Conservation (phyloP, 2,113 vertebrate genomes). For the Heterotilapia buettikoferi region DNA sequence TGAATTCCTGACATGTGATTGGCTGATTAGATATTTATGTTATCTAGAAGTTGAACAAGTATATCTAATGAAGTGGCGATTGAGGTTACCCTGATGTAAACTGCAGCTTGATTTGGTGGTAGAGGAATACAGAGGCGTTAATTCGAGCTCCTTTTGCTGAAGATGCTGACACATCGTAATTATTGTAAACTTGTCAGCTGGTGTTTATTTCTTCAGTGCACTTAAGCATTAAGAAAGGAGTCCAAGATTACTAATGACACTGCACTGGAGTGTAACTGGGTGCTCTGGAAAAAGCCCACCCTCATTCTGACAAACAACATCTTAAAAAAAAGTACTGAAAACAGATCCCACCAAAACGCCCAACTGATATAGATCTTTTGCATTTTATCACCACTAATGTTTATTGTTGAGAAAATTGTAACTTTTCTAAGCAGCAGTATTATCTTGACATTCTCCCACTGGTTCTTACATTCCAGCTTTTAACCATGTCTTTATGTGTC, state of each 20-base stretch:
- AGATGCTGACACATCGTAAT: not conserved
- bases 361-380: not conserved
- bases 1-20: not conserved
- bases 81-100: not conserved
- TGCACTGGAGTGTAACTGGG: not conserved
- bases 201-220: not conserved
- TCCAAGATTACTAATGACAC: not conserved
- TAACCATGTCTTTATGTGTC: not conserved
- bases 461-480: not conserved
- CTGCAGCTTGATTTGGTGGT: not conserved
- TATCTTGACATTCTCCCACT: not conserved
- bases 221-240: not conserved
- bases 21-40: not conserved
- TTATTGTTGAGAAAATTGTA: not conserved
- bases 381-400: not conserved
- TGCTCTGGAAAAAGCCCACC: not conserved
- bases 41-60: not conserved
- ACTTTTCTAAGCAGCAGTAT: not conserved
- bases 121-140: not conserved
- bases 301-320: not conserved
- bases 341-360: not conserved
- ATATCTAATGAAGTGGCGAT: not conserved
- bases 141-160: not conserved
- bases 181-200: not conserved
- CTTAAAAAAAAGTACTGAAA: not conserved